Evolutionary conservation across 2,888 invertebrate genomes (phyloP).

Genomic region (Cheilosia pagana): DNA sequence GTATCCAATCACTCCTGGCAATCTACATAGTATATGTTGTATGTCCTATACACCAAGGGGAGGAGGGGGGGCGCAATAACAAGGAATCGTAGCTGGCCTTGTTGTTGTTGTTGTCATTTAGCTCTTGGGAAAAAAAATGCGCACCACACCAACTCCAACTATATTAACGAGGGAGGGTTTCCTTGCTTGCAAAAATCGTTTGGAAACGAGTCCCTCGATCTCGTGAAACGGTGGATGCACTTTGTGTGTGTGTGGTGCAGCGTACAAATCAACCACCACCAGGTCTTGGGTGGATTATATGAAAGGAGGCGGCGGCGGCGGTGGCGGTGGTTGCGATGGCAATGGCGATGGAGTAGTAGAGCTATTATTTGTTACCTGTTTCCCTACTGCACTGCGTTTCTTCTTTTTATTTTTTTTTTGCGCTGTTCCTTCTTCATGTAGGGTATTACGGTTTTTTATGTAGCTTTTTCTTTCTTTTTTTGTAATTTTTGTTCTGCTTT

Average conservation of each 20-base stretch:
- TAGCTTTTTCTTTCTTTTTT: constrained; percentile 30
- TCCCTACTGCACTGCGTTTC: constrained; percentile 70
- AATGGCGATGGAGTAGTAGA: constrained; percentile 65
- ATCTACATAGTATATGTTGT: constrained; percentile 6
- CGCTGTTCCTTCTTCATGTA: constrained; percentile 65
- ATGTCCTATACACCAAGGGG: constrained; percentile 31
- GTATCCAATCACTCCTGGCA: constrained; percentile 63
- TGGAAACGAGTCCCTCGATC: constrained; percentile 60
- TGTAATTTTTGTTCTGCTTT: constrained; percentile 50
- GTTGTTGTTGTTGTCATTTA: constrained; percentile 56
- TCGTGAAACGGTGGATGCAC: constrained; percentile 69
- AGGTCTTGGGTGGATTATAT: constrained; percentile 29
- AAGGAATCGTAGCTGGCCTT: constrained; percentile 66
- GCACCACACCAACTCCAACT: constrained; percentile 29
- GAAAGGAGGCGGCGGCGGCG: constrained; percentile 17
- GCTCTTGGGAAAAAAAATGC: constrained; percentile 34
- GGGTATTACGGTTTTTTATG: constrained; percentile 70
- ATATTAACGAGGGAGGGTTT: constrained; percentile 60
- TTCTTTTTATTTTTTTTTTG: constrained; percentile 49
- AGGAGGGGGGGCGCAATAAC: constrained; percentile 41
- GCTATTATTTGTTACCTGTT: constrained; percentile 73
- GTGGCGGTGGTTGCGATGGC: constrained; percentile 42
- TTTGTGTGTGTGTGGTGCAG: constrained; percentile 56
- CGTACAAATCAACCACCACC: constrained; percentile 49
- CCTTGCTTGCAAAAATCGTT: constrained; percentile 58